Evolutionary conservation across 2,888 invertebrate genomes (phyloP), one percentile per base, ranked within the genome.

Genomic region (Aphidius colemani): DNA sequence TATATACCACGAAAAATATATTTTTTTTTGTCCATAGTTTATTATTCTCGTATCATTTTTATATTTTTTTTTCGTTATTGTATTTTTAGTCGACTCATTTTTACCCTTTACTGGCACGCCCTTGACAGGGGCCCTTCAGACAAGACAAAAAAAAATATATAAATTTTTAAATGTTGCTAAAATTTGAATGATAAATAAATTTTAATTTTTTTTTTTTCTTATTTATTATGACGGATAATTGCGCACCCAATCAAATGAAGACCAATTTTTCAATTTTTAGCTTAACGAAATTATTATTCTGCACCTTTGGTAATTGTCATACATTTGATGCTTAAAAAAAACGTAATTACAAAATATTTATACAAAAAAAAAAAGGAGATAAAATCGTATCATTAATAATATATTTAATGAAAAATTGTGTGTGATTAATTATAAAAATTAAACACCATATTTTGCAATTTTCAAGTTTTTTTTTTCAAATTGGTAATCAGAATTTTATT

Each of bases 81-180:
- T 64, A 64, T 64, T 64, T 64, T 64, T 64, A 64, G 63, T 59
- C 53, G 58, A 11, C 49, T 40, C 53, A 49, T 55, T 55, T 55
- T 64, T 59, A 55, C 44, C 57, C 40, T 57, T 51, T 39, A 41
- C 46, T n/a, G 46, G 13, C 61, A 59, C 63, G 59, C 63, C 63
- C 59, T 49, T 13, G 56, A 43, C 13, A 13, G 53, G 50, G 50
- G 45, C 57, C 58, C 53, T 45, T 45, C 49, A 51, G 46, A 13
- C 51, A 7, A 50, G 51, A 63, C 51, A 58, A 53, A 51, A 30
- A 57, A 50, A n/a, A 7, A 10, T 11, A 57, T 50, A 45, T 46
- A 13, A 51, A 50, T 50, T 30, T 8, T 50, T 30, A 30, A 5
- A 30, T 30, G 30, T 30, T 30, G 5, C 30, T 30, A 5, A 30